Evolutionary conservation across 2,888 invertebrate genomes (phyloP).

Genomic region (Chouioia cunea): DNA sequence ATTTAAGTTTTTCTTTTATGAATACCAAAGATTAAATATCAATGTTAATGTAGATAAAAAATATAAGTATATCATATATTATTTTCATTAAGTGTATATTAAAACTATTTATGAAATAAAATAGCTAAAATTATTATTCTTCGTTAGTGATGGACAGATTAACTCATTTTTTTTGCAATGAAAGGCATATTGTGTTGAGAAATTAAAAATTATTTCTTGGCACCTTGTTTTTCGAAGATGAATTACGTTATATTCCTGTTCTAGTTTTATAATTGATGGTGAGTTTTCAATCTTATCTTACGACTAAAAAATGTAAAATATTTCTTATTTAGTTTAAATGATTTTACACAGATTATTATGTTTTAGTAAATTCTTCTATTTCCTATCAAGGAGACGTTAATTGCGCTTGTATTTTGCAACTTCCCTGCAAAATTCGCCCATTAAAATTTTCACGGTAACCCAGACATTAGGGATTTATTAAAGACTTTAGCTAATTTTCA

Average conservation of each 20-base stretch:
- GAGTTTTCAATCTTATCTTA: no score
- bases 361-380: neutral
- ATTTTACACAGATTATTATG: no score
- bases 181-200: constrained; percentile 16
- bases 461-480: constrained; percentile 46
- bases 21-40: constrained; percentile 39
- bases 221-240: no score
- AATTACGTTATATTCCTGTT: no score
- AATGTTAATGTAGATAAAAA: constrained; percentile 42
- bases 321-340: neutral
- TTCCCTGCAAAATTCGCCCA: constrained; percentile 51
- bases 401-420: constrained; percentile 55
- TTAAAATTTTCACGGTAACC: constrained; percentile 46
- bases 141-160: constrained; percentile 9
- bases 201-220: constrained; percentile 19
- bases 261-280: no score
- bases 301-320: constrained; percentile 7
- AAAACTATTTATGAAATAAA: constrained; percentile 40
- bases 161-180: constrained; percentile 31
- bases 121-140: constrained; percentile 29
- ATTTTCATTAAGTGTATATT: constrained; percentile 28
- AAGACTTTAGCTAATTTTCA: constrained; percentile 41
- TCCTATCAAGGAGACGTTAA: constrained; percentile 2
- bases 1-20: constrained; percentile 39
- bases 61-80: constrained; percentile 24